phyloP scores from a whole-genome alignment of 2,888 invertebrate genomes.

The Eulithis prunata region DNA sequence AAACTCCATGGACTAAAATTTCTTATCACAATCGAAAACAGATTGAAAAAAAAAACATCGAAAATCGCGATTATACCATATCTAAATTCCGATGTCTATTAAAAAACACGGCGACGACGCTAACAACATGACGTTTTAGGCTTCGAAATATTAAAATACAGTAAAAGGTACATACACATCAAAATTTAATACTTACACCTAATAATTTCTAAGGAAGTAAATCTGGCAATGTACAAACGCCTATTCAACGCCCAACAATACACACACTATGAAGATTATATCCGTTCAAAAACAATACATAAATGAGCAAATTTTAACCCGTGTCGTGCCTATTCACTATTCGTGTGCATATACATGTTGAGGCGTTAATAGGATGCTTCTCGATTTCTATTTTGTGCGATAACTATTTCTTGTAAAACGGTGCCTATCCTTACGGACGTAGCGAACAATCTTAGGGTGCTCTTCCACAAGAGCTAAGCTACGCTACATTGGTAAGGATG shows the following conservation, averaged over 20 bases:
- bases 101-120: constrained; percentile 38
- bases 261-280: constrained; percentile 17
- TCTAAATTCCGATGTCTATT: constrained; percentile 26
- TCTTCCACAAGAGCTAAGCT: no score
- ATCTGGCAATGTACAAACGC: constrained; percentile 47
- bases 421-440: constrained; percentile 10
- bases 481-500: no score
- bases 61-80: constrained; percentile 18
- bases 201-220: constrained; percentile 46
- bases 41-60: constrained; percentile 21
- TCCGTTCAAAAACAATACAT: constrained; percentile 30
- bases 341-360: constrained; percentile 12
- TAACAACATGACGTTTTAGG: constrained; percentile 46
- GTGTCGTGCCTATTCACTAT: constrained; percentile 22
- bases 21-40: constrained; percentile 19
- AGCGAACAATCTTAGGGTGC: constrained; percentile 4
- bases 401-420: constrained; percentile 32
- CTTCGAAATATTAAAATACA: constrained; percentile 51
- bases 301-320: constrained; percentile 35
- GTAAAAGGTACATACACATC: constrained; percentile 53
- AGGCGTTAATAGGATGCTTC: constrained; percentile 24
- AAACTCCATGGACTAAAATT: constrained; percentile 28
- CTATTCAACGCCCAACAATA: constrained; percentile 23
- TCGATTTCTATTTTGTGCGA: constrained; percentile 30
- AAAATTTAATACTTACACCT: constrained; percentile 53